Conservation (phyloP, 2,797 vertebrate genomes). For the Sciurus carolinensis region DNA sequence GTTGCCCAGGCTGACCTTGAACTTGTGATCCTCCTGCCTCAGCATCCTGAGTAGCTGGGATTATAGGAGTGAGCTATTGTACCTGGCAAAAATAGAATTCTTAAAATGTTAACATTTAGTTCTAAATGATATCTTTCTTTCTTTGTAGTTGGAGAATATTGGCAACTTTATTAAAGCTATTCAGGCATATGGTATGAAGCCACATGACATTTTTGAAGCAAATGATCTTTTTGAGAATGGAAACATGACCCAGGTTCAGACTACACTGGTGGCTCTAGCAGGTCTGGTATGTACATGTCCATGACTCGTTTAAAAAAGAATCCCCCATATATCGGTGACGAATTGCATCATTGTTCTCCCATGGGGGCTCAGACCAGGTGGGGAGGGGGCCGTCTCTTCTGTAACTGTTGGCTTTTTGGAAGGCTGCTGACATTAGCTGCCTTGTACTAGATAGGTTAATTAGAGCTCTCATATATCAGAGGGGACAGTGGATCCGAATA, state of each 20-base stretch:
- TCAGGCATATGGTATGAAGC: constrained; percentile 96
- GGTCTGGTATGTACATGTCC: constrained; percentile 93
- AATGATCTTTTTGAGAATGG: constrained; percentile 99
- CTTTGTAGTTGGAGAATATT: constrained; percentile 96
- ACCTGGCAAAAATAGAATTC: background rate
- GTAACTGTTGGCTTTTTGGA: background rate
- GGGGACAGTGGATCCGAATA: background rate
- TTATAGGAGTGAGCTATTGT: background rate
- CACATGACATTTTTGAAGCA: constrained; percentile 99
- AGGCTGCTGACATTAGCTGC: constrained; percentile 32
- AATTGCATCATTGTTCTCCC: background rate
- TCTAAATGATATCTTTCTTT: background rate
- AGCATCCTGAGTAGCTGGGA: background rate
- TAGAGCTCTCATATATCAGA: background rate
- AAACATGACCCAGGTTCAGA: constrained; percentile 99
- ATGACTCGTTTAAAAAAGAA: background rate
- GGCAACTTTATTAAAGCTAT: constrained; percentile 99
- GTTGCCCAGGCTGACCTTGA: no score
- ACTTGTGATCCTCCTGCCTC: background rate
- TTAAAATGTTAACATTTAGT: background rate
- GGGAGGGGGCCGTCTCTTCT: background rate
- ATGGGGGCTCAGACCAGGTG: background rate
- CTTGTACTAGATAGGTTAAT: background rate
- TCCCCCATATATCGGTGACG: background rate
- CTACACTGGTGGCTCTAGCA: constrained; percentile 95